These are phyloP conservation scores for Tethea ocularis DNA, from an alignment of 2,888 invertebrate species.

Conservation along the genomic window DNA sequence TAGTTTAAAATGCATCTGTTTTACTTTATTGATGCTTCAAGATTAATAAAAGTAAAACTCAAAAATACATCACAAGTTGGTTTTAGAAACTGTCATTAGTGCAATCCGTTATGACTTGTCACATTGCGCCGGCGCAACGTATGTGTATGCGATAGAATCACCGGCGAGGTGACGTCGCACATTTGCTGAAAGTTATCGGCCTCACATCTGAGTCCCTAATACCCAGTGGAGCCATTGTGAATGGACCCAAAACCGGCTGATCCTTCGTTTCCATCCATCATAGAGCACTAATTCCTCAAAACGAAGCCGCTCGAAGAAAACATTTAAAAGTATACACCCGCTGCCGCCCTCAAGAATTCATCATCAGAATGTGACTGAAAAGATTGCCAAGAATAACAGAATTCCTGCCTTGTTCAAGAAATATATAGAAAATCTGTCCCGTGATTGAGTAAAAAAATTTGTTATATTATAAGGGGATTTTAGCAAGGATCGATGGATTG, in stretches of 20 bases:
- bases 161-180: conserved; percentile 66
- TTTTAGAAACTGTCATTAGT: conserved; percentile 46
- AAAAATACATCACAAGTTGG: background rate
- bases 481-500: no score
- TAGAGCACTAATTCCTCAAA: conserved; percentile 60
- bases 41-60: background rate
- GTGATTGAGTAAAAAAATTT: no score
- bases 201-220: conserved; percentile 20
- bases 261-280: conserved; percentile 61
- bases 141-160: conserved; percentile 45
- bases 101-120: conserved; percentile 60
- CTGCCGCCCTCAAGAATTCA: no score
- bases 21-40: no score
- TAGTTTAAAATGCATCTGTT: no score
- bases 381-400: background rate
- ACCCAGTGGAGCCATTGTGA: conserved; percentile 46
- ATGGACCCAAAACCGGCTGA: conserved; percentile 43
- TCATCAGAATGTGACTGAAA: no score
- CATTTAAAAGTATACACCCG: background rate
- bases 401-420: no score
- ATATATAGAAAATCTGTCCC: no score
- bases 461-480: no score
- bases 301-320: conserved; percentile 49
- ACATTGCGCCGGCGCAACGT: conserved; percentile 33
- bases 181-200: conserved; percentile 58